These are phyloP conservation scores for Bufo bufo DNA, from an alignment of 2,113 vertebrate species.

Conservation along the genomic window DNA sequence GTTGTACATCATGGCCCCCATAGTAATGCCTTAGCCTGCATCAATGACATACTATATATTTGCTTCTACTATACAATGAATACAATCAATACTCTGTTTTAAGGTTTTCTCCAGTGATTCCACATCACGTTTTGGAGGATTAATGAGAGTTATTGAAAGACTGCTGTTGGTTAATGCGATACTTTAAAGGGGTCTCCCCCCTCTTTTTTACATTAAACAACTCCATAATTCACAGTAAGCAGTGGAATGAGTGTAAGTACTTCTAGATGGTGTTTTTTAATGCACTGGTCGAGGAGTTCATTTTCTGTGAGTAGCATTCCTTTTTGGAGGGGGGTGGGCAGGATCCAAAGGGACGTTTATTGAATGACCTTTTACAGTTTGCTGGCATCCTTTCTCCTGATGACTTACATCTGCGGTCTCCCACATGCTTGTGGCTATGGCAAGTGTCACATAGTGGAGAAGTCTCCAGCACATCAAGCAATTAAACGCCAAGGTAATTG, in stretches of 20 bases:
- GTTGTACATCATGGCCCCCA: too few species aligned
- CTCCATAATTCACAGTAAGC: neutral
- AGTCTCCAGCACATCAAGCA: neutral
- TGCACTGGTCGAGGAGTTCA: neutral
- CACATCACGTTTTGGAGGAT: too few species aligned
- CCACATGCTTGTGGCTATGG: neutral
- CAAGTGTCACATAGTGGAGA: neutral
- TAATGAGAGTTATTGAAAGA: neutral
- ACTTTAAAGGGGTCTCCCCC: neutral
- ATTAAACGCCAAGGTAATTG: conserved; percentile 12
- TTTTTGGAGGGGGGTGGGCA: neutral
- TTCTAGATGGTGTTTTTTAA: neutral
- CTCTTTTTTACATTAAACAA: neutral
- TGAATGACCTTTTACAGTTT: conserved; percentile 64
- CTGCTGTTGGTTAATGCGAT: neutral
- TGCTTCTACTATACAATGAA: too few species aligned
- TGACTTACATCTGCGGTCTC: neutral
- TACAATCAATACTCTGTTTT: too few species aligned
- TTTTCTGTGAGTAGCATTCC: neutral
- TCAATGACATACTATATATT: too few species aligned
- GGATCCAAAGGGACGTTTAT: conserved; percentile 60
- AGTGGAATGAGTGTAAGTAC: neutral
- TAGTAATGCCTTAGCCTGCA: too few species aligned
- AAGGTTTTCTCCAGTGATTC: neutral
- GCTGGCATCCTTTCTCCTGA: conserved; percentile 54